Conservation (phyloP, 2,113 vertebrate species). For the Lamprotornis superbus region DNA sequence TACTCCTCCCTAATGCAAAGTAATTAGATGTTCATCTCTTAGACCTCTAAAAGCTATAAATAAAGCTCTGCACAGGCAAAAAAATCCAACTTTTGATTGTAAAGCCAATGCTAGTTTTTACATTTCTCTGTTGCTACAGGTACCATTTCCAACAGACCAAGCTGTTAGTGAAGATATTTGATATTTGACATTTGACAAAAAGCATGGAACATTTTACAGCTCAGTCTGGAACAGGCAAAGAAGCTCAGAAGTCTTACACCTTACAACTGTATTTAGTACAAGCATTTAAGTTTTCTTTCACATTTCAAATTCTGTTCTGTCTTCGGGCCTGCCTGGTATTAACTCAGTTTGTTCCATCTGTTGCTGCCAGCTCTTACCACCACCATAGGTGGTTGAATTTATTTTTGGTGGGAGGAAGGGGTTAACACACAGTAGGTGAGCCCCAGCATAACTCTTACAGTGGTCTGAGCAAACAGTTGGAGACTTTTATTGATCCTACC, state of each 20-base stretch:
- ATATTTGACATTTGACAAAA: neutral
- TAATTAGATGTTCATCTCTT: neutral
- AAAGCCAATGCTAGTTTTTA: neutral
- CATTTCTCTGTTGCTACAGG: neutral
- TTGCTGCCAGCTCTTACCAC: neutral
- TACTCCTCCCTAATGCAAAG: neutral
- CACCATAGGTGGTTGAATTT: neutral
- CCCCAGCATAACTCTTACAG: neutral
- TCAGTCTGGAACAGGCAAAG: neutral
- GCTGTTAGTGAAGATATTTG: neutral
- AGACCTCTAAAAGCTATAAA: neutral
- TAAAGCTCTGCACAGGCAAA: neutral
- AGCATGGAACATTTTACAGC: neutral
- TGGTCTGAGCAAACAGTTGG: neutral
- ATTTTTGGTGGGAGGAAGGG: neutral
- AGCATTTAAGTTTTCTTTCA: neutral
- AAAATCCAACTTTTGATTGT: neutral
- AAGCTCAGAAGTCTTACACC: neutral
- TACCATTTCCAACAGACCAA: neutral
- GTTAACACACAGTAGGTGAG: neutral
- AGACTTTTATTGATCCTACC: constrained; percentile 50
- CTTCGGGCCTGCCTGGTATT: neutral
- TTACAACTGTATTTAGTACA: neutral
- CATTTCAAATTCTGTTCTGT: neutral
- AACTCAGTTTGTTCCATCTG: neutral